Conservation (phyloP, 1,140 invertebrate genomes). For the Drosophila guanche region DNA sequence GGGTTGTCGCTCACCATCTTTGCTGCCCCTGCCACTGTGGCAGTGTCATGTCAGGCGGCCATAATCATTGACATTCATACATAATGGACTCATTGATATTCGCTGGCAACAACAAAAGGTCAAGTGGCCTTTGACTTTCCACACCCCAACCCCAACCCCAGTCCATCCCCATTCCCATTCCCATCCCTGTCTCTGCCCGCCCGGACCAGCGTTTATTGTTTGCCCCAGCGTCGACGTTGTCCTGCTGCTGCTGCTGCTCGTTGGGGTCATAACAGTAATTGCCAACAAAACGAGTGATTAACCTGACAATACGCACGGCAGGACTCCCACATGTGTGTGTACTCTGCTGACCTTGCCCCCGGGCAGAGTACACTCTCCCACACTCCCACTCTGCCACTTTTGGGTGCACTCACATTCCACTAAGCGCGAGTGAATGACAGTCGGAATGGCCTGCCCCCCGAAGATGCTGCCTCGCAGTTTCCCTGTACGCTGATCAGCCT, state of each 20-base stretch:
- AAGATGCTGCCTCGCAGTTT: too few relatives aligned
- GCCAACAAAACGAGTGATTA: conserved; percentile 79
- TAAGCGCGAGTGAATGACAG: background rate
- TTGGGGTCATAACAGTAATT: conserved; percentile 75
- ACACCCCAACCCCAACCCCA: background rate
- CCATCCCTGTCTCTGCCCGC: background rate
- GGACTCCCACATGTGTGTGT: too few relatives aligned
- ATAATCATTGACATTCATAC: conserved; percentile 78
- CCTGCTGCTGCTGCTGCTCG: conserved; percentile 6
- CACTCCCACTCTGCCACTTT: background rate
- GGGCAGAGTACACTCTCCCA: too few relatives aligned
- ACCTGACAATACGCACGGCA: conserved; percentile 61
- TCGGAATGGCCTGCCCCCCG: too few relatives aligned
- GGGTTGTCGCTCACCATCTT: conserved; percentile 5
- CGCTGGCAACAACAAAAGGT: conserved; percentile 68
- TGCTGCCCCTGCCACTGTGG: conserved; percentile 7
- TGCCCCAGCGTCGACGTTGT: conserved; percentile 10
- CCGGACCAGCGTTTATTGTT: conserved; percentile 46
- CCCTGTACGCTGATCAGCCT: too few relatives aligned
- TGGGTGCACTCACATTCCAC: conserved; percentile 27
- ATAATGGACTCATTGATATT: conserved; percentile 80
- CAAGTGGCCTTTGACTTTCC: conserved; percentile 61
- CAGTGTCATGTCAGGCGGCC: conserved; percentile 72
- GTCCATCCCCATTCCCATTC: background rate
- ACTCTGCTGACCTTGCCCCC: conserved; percentile 49